phyloP scores from a whole-genome alignment of 2,888 invertebrate genomes.

The Erebia epiphron region DNA sequence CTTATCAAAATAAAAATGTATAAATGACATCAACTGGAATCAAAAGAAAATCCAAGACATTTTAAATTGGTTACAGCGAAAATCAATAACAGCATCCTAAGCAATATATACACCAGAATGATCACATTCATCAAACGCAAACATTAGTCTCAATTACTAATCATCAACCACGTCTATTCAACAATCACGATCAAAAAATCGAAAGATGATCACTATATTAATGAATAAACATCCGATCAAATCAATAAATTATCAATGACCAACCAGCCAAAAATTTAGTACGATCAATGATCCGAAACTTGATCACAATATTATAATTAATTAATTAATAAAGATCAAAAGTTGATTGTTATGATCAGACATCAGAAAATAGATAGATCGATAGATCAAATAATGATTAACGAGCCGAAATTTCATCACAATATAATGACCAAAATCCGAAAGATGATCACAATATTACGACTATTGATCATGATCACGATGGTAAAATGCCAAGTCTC shows the following conservation, averaged over 20 bases:
- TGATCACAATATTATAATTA: constrained; percentile 6
- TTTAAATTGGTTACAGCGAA: constrained; percentile 17
- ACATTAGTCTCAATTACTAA: constrained; percentile 15
- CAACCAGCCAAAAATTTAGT: neutral
- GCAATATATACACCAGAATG: neutral
- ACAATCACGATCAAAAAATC: constrained; percentile 7
- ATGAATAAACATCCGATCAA: neutral
- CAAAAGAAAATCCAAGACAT: constrained; percentile 29
- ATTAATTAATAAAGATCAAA: neutral
- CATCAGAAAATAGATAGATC: neutral
- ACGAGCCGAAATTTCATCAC: neutral
- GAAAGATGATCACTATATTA: neutral
- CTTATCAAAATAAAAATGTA: constrained; percentile 29
- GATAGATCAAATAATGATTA: no score
- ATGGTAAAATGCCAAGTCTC: constrained; percentile 37
- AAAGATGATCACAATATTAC: neutral
- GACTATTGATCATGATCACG: constrained; percentile 10
- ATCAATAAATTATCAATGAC: neutral
- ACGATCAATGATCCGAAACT: neutral
- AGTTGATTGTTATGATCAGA: neutral
- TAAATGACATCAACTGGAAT: constrained; percentile 44
- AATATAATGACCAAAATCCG: constrained; percentile 1
- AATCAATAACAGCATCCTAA: constrained; percentile 18
- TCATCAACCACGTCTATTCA: constrained; percentile 11
- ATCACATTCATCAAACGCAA: constrained; percentile 16